Evolutionary conservation across 1,140 invertebrate species (phyloP).

Genomic region (Bombus huntii): DNA sequence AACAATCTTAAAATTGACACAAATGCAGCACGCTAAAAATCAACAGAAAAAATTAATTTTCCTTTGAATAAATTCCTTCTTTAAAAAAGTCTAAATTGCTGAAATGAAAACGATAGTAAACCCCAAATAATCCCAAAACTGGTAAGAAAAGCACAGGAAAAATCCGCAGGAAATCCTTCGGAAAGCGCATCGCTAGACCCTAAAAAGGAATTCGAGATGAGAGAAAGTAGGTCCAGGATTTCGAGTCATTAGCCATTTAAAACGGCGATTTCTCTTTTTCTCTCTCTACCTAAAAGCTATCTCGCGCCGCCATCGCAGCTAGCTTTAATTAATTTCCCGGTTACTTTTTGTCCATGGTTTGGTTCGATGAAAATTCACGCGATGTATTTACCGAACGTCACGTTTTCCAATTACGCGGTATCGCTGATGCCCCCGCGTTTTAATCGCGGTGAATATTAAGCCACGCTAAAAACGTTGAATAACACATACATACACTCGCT

Average conservation of each 20-base stretch:
- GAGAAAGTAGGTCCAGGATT: neutral
- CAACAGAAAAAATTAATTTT: no score
- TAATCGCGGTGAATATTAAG: conserved; percentile 42
- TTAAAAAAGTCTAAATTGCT: neutral
- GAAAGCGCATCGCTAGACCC: neutral
- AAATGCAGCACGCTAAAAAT: no score
- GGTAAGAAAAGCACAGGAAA: neutral
- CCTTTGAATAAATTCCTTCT: no score
- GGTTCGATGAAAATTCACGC: neutral
- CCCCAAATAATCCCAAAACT: neutral
- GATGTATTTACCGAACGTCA: conserved; percentile 37
- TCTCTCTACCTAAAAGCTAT: neutral
- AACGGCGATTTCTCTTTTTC: neutral
- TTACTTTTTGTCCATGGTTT: conserved; percentile 15
- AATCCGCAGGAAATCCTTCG: no score
- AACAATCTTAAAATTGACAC: no score
- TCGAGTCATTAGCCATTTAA: conserved; percentile 20
- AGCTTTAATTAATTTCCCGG: conserved; percentile 42
- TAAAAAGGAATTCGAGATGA: neutral
- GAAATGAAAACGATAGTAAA: neutral
- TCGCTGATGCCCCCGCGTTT: conserved; percentile 31
- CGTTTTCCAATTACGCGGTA: conserved; percentile 48
- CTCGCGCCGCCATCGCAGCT: neutral
- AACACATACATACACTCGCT: neutral
- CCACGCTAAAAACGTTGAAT: conserved; percentile 13